Evolutionary conservation across 2,797 vertebrate species (phyloP), one percentile per base, ranked within the genome.

Genomic region (Lepidocolaptes lacrymiger): DNA sequence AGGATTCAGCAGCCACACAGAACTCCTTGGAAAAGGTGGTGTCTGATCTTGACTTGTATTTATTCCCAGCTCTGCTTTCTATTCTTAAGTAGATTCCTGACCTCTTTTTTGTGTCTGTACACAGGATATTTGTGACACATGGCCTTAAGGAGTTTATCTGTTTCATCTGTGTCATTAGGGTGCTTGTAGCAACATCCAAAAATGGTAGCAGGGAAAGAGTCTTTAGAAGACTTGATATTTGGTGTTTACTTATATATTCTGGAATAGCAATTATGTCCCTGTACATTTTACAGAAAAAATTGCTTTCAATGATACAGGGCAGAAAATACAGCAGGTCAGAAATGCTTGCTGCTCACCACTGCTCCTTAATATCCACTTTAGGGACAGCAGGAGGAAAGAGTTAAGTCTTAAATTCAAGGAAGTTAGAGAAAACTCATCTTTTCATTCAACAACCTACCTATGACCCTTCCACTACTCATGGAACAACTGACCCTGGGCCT

Each of bases 261-360:
- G 34, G 17, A 56, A 73, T 46, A 44, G 24, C 12, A 63, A 4
- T 88, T 34, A 34, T 13, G 64, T 22, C 19, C 13, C 37, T 71
- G 51, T 52, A 11, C 1, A 1, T 62, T 73, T 72, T 34, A 62
- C 41, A 73, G 48, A 58, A 75, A 69, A 88, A 91, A 28, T 27
- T 61, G 7, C 13, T 85, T 44, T 6, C 21, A 32, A 5, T 73
- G n/a, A 14, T 54, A 69, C 0, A 1, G 6, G 14, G 23, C 41
- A 89, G 71, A 73, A 91, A 74, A 51, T 56, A 61, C 7, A 72
- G 18, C 18, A 41, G 14, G 14, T 49, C 10, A 27, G 58, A 87
- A 94, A 55, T 78, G 41, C 24, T 56, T 85, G 18, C 69, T 55
- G 17, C 48, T 84, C n/a, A 51, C 8, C 24, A 11, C 2, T 68